A percentile compares a stretch with the other conserved stretches of the same genome.
phyloP scores from a whole-genome alignment of 2,797 vertebrate genomes.

The Pangasius mekongensis region DNA sequence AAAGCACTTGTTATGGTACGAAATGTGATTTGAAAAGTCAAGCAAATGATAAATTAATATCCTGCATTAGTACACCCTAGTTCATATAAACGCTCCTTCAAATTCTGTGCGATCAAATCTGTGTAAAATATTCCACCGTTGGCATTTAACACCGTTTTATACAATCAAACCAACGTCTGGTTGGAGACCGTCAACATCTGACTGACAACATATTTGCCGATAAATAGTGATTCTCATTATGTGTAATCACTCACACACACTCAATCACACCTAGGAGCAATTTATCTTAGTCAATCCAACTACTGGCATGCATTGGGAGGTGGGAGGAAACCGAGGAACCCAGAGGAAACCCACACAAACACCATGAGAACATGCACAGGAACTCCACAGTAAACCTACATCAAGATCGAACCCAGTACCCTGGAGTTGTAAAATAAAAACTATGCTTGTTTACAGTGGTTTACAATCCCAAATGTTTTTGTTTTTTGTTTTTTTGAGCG shows the following conservation, averaged over 20 bases:
- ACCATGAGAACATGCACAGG: too few relatives aligned
- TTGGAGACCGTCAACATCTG: not conserved
- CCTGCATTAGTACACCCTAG: not conserved
- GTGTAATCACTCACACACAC: not conserved
- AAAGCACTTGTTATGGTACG: not conserved
- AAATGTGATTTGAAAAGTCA: not conserved
- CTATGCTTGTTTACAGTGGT: not conserved
- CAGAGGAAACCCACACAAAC: too few relatives aligned
- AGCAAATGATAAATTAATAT: not conserved
- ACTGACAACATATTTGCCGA: not conserved
- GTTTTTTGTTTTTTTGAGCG: not conserved
- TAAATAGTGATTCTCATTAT: not conserved
- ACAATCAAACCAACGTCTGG: not conserved
- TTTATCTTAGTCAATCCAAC: not conserved
- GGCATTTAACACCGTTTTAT: not conserved
- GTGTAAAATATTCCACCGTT: not conserved
- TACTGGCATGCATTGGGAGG: not conserved
- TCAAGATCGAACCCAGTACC: not conserved
- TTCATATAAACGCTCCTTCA: not conserved
- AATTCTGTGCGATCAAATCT: not conserved
- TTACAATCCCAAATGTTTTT: not conserved
- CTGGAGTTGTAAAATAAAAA: not conserved
- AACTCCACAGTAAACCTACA: not conserved
- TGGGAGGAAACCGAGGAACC: not conserved
- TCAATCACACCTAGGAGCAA: not conserved